These are phyloP conservation scores for Salvelinus fontinalis DNA, from an alignment of 2,113 vertebrate genomes.

Conservation along the genomic window DNA sequence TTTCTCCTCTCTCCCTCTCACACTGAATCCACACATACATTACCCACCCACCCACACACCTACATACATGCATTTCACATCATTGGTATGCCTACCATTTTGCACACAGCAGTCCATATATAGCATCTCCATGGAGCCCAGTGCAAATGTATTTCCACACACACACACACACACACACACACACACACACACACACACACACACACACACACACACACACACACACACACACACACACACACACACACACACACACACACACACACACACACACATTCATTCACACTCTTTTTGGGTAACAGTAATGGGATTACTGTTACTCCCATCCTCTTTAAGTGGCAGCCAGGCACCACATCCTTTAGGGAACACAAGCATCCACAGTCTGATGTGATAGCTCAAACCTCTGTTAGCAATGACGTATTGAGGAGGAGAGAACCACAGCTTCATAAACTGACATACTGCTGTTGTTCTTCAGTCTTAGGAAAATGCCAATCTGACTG, in stretches of 20 bases:
- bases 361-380: constrained; percentile 17
- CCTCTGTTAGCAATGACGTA: constrained; percentile 4
- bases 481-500: not conserved
- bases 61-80: no score
- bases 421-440: constrained; percentile 1
- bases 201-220: not conserved
- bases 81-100: not conserved
- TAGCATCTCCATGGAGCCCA: not conserved
- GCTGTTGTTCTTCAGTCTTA: not conserved
- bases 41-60: not conserved
- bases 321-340: constrained; percentile 51
- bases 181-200: not conserved
- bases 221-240: constrained; percentile 10
- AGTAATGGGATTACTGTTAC: constrained; percentile 63
- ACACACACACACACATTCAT: no score
- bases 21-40: not conserved
- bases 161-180: not conserved
- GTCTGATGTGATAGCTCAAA: not conserved
- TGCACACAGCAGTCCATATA: not conserved
- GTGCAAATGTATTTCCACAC: no score
- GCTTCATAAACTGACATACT: not conserved
- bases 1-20: not conserved
- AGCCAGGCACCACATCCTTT: constrained; percentile 33
- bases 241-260: not conserved
- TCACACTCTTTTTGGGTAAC: not conserved